phyloP scores from a whole-genome alignment of 2,888 invertebrate genomes.

The Ryuthela nishihirai region DNA sequence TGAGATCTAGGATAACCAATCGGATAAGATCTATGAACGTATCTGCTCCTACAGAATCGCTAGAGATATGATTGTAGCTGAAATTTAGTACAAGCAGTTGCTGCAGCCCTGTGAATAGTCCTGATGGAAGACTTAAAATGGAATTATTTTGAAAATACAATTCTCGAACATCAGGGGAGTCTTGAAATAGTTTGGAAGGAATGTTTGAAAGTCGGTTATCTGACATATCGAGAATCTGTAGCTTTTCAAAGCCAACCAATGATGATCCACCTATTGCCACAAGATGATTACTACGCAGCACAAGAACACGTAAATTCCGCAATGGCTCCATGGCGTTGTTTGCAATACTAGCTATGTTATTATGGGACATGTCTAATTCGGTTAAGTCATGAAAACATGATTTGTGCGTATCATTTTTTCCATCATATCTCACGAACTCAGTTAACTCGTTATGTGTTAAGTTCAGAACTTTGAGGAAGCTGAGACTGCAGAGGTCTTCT shows the following conservation, averaged over 20 bases:
- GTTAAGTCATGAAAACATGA: conserved; percentile 46
- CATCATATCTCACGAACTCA: conserved; percentile 67
- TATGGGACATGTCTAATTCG: conserved; percentile 65
- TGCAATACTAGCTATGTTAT: conserved; percentile 67
- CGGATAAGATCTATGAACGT: conserved; percentile 85
- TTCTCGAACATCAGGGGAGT: conserved; percentile 73
- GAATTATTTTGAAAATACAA: conserved; percentile 89
- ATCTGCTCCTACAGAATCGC: conserved; percentile 77
- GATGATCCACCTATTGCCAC: conserved; percentile 64
- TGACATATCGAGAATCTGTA: conserved; percentile 79
- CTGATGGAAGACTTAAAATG: conserved; percentile 77
- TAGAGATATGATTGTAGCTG: conserved; percentile 67
- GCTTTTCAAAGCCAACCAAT: conserved; percentile 69
- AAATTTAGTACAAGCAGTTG: conserved; percentile 62
- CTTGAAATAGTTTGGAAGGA: conserved; percentile 75
- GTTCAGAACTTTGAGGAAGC: conserved; percentile 60
- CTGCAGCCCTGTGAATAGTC: conserved; percentile 60
- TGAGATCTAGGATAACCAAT: conserved; percentile 78
- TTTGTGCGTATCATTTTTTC: conserved; percentile 17
- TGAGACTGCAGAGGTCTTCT: conserved; percentile 59
- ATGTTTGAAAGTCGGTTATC: conserved; percentile 76
- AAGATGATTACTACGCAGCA: conserved; percentile 64
- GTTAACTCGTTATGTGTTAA: conserved; percentile 71
- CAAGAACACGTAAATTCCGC: conserved; percentile 62
- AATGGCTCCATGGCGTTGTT: conserved; percentile 69